Evolutionary conservation across 2,113 vertebrate species (phyloP).

Genomic region (Polyodon spathula): DNA sequence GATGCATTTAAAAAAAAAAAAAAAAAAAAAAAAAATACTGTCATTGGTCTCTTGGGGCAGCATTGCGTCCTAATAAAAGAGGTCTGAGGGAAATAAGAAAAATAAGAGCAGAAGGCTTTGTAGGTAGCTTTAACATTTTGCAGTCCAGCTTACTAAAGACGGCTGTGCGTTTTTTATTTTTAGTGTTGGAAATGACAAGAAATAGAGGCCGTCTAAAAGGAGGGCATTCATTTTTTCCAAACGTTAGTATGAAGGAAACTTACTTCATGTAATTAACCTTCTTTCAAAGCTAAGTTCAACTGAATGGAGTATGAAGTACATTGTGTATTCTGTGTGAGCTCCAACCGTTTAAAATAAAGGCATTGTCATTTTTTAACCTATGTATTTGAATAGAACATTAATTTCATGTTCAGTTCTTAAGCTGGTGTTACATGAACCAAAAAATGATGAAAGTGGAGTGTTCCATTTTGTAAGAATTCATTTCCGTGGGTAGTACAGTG

Average conservation of each 20-base stretch:
- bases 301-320: no score
- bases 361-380: no score
- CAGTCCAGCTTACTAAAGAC: constrained; percentile 32
- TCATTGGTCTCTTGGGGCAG: constrained; percentile 35
- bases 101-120: constrained; percentile 34
- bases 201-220: constrained; percentile 14
- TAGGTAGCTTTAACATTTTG: constrained; percentile 50
- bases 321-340: no score
- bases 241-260: background rate
- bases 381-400: no score
- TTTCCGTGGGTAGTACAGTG: no score
- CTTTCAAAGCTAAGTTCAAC: no score
- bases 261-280: background rate
- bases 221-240: background rate
- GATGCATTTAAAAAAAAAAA: no score
- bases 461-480: no score
- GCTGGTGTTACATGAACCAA: no score
- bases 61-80: constrained; percentile 34
- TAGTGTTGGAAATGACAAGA: constrained; percentile 23
- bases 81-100: constrained; percentile 22
- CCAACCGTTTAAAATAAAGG: no score
- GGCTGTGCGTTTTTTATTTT: constrained; percentile 35
- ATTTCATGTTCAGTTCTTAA: no score
- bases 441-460: no score
- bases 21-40: constrained; percentile 33